Percentiles rank a stretch among this genome's conserved stretches.
These are phyloP conservation scores for Thysanoteuthis rhombus DNA, from an alignment of 2,888 invertebrate species.

Conservation along the genomic window DNA sequence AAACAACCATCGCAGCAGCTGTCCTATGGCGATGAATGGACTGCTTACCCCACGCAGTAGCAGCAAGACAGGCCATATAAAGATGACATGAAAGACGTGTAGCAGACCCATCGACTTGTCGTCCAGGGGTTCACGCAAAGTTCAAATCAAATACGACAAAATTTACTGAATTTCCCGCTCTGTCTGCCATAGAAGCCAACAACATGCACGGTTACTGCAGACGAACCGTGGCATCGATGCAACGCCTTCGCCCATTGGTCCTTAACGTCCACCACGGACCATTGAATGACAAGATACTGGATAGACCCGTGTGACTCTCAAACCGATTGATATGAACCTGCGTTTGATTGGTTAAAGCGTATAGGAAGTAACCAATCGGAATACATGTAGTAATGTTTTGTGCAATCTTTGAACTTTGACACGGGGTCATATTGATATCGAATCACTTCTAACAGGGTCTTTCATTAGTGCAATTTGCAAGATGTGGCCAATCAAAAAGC, in stretches of 20 bases:
- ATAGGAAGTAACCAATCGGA: neutral
- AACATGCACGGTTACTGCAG: neutral
- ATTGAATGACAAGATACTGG: neutral
- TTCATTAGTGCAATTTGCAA: neutral
- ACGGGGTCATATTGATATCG: neutral
- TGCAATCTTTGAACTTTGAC: neutral
- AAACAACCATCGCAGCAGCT: neutral
- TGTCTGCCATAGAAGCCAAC: slow-evolving; percentile 20
- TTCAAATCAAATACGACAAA: neutral
- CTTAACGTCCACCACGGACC: neutral
- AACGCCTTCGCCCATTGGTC: neutral
- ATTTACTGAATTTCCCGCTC: slow-evolving; percentile 30
- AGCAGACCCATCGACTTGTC: neutral
- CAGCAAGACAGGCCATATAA: neutral
- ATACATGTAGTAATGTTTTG: neutral
- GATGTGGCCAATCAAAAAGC: neutral
- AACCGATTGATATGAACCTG: neutral
- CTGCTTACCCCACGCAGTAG: neutral
- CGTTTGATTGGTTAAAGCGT: neutral
- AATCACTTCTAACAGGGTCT: neutral
- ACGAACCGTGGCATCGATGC: neutral
- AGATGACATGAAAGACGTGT: neutral
- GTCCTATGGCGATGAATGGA: neutral
- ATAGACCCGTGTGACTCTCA: neutral
- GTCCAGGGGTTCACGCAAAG: neutral